Base-by-base conservation (phyloP, 2,888 invertebrate genomes). In the Caenorhabditis imperialis region DNA sequence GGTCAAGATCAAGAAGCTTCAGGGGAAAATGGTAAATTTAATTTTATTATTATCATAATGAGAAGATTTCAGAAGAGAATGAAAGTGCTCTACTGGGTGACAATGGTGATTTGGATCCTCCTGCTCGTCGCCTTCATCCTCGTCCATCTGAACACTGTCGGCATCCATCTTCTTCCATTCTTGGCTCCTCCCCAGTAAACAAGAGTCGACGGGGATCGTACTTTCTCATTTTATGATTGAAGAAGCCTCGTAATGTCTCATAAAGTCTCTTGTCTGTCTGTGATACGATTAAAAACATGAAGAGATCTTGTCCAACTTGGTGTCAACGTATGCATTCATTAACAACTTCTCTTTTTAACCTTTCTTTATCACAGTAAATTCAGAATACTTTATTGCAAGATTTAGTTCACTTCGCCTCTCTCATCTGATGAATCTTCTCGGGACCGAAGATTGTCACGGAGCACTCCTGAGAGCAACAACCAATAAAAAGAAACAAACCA, bases 121-220 rank as follows among this genome's bases (percentile, higher is more conserved):
- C 27, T 42, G 16, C 35, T 67, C 37, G 22, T 47, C 33, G 16
- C 57, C 30, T 67, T 67, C 51, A 27, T 67, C 22, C 22, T 67
- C 18, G 42, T 67, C 16, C 57, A 67, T 50, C 42, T 67, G 18
- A 67, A 57, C 27, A 23, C 33, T 12, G 57, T 57, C 57, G 67
- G 57, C 23, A 42, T 67, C n/a, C 67, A 57, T 48, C n/a, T 67
- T 1, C 37, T 67, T 14, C 67, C 67, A 27, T 47, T 63, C 23
- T 30, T 50, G 42, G 6, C 30, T 7, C 30, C 30, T n/a, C n/a
- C n/a, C n/a, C n/a, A n/a, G n/a, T n/a, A n/a, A n/a, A n/a, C n/a
- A n/a, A n/a, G n/a, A n/a, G n/a, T n/a, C n/a, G n/a, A n/a, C n/a
- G n/a, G n/a, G n/a, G n/a, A n/a, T n/a, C n/a, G n/a, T n/a, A n/a